Evolutionary conservation across 2,797 vertebrate species (phyloP).

Genomic region (Distichodus sexfasciatus): DNA sequence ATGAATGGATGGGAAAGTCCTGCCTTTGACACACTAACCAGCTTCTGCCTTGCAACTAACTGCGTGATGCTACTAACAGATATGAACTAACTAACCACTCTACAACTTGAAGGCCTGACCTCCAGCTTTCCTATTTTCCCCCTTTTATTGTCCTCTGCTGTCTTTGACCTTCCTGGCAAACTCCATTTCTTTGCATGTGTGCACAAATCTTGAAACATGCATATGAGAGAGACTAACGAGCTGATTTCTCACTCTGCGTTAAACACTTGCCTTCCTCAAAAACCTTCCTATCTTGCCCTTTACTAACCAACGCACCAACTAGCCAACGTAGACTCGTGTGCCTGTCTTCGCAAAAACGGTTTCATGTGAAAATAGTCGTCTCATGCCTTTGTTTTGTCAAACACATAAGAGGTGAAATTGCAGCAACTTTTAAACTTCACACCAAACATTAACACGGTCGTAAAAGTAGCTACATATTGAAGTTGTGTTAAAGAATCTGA

Average conservation of each 20-base stretch:
- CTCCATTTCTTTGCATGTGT: slow-evolving; percentile 9
- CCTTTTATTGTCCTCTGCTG: background rate
- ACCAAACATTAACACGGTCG: too few species aligned
- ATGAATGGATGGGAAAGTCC: background rate
- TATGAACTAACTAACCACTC: slow-evolving; percentile 13
- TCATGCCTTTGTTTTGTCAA: background rate
- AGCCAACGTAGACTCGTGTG: slow-evolving; percentile 1
- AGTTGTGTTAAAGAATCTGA: too few species aligned
- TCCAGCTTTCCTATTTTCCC: background rate
- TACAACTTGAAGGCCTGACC: background rate
- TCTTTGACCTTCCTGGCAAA: background rate
- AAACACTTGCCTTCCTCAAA: background rate
- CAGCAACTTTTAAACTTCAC: background rate
- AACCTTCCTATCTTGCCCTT: background rate
- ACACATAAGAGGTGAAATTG: background rate
- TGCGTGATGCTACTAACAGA: slow-evolving; percentile 6
- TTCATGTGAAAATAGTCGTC: background rate
- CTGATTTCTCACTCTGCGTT: background rate
- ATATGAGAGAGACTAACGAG: background rate
- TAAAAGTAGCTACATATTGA: too few species aligned
- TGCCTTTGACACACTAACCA: background rate
- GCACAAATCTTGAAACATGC: background rate
- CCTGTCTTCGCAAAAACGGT: background rate
- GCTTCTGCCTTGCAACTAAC: slow-evolving; percentile 11
- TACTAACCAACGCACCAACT: slow-evolving; percentile 6